A percentile compares a stretch with the other conserved stretches of the same genome.
These are phyloP conservation scores for Phymanthus crucifer DNA, from an alignment of 92 coral and sea anemone species.

Conservation along the genomic window DNA sequence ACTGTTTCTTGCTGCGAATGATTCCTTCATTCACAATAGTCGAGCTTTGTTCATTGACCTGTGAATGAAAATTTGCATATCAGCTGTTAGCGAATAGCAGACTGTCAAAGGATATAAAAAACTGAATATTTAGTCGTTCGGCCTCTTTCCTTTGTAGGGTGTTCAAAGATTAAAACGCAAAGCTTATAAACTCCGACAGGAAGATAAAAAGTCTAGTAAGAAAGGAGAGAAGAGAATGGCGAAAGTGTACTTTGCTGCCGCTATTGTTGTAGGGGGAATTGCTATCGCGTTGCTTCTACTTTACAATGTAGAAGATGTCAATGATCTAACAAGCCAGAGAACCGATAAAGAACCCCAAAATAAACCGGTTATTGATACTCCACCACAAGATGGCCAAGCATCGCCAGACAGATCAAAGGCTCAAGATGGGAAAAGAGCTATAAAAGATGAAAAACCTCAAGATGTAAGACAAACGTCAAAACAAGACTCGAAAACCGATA, in stretches of 20 bases:
- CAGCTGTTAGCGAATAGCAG: constrained; percentile 14
- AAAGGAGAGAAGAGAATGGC: neutral
- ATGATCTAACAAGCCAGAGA: neutral
- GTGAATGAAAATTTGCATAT: neutral
- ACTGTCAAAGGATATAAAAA: neutral
- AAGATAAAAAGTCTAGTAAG: neutral
- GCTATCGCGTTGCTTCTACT: constrained; percentile 21
- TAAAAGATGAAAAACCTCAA: neutral
- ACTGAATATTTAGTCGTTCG: neutral
- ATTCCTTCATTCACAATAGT: neutral
- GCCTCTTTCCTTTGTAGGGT: neutral
- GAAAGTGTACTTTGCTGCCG: constrained; percentile 18
- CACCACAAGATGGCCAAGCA: constrained; percentile 4
- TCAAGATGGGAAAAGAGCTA: constrained; percentile 1
- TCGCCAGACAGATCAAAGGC: constrained; percentile 14
- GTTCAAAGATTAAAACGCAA: neutral
- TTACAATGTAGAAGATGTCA: neutral
- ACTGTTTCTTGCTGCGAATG: neutral
- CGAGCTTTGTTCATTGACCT: neutral
- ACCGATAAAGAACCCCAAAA: neutral
- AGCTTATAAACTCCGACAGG: neutral
- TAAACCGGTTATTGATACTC: neutral
- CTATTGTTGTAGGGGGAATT: constrained; percentile 25
- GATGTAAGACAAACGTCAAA: constrained; percentile 29
- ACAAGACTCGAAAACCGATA: constrained; percentile 2